Conservation (phyloP, 2,113 vertebrate genomes). For the Uria lomvia region DNA sequence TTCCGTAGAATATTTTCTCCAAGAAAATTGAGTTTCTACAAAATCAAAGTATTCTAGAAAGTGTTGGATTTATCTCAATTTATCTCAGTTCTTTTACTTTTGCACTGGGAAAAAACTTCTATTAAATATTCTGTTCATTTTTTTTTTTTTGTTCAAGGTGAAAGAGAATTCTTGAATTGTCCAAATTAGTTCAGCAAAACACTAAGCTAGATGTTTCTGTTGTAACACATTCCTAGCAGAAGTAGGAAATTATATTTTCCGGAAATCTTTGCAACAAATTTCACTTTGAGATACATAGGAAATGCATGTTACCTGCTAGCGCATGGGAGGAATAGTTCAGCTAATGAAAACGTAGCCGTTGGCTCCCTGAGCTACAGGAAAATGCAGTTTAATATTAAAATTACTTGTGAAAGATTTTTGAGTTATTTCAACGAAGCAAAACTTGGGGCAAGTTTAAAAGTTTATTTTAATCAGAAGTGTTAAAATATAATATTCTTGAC, state of each 20-base stretch:
- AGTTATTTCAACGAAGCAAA: background rate
- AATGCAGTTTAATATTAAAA: background rate
- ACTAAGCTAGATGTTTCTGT: background rate
- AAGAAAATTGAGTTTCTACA: background rate
- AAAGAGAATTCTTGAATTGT: background rate
- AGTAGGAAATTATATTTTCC: background rate
- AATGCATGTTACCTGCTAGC: background rate
- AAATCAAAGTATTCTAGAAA: background rate
- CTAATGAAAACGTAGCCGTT: background rate
- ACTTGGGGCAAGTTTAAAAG: background rate
- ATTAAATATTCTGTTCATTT: background rate
- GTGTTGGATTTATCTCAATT: fast-evolving
- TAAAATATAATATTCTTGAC: background rate
- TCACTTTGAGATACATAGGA: background rate
- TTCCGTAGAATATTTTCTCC: background rate
- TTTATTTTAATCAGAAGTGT: background rate
- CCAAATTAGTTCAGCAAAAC: background rate
- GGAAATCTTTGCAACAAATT: background rate
- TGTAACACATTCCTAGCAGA: background rate
- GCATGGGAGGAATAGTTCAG: background rate
- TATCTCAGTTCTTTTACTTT: background rate
- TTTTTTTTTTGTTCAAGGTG: background rate
- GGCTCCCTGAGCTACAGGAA: background rate
- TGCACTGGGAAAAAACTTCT: background rate
- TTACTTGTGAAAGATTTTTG: background rate